Conservation (phyloP, 1,140 invertebrate genomes). For the Drepana arcuata region DNA sequence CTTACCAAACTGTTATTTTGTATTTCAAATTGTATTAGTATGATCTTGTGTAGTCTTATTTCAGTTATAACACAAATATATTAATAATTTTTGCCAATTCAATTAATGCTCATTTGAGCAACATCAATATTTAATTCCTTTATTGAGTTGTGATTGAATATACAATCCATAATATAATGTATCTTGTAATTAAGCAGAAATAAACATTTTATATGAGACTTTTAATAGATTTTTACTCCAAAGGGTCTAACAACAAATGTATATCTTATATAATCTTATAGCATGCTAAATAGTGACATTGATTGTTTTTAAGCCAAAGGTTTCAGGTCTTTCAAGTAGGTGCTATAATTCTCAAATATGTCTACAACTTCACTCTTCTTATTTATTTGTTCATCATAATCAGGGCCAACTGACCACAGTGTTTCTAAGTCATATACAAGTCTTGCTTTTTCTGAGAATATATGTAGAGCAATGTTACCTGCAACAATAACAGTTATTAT, state of each 20-base stretch:
- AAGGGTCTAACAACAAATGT: too few species aligned
- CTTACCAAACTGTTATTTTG: slow-evolving; percentile 67
- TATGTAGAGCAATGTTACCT: slow-evolving; percentile 93
- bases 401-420: slow-evolving; percentile 87
- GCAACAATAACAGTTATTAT: slow-evolving; percentile 28
- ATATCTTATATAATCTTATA: too few species aligned
- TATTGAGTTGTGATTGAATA: slow-evolving; percentile 50
- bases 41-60: slow-evolving; percentile 24
- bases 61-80: slow-evolving; percentile 15
- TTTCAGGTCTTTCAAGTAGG: slow-evolving; percentile 75
- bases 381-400: slow-evolving; percentile 83
- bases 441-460: slow-evolving; percentile 82
- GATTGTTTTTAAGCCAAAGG: slow-evolving; percentile 63
- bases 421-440: slow-evolving; percentile 89
- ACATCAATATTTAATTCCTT: slow-evolving; percentile 39
- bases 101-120: slow-evolving; percentile 31
- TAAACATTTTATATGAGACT: slow-evolving; percentile 71
- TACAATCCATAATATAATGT: slow-evolving; percentile 60
- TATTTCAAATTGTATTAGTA: slow-evolving; percentile 37
- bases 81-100: slow-evolving; percentile 18
- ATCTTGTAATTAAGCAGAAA: slow-evolving; percentile 63
- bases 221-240: slow-evolving; percentile 42
- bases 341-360: slow-evolving; percentile 76
- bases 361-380: slow-evolving; percentile 72
- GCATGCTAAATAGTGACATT: too few species aligned